These are phyloP conservation scores for Acronicta psi DNA, from an alignment of 2,888 invertebrate species.

Conservation along the genomic window DNA sequence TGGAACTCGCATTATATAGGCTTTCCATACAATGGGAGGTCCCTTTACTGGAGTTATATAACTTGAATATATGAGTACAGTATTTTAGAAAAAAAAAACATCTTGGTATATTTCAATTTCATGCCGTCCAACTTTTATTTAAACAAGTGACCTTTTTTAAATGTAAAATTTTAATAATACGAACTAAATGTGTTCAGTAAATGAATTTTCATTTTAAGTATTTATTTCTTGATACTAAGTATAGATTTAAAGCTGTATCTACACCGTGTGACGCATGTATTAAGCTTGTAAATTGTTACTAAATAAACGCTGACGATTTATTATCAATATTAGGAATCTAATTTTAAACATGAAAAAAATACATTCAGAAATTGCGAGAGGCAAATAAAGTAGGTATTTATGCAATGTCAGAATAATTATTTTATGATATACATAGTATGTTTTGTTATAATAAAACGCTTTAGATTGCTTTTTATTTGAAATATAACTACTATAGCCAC, in stretches of 20 bases:
- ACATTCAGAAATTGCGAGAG: too few species aligned
- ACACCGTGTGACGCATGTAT: constrained; percentile 31
- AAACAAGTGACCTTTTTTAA: constrained; percentile 71
- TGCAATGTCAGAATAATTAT: too few species aligned
- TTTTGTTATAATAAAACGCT: too few species aligned
- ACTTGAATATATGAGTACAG: too few species aligned
- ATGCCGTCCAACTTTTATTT: constrained; percentile 75
- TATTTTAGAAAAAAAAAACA: constrained; percentile 26
- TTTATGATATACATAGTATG: too few species aligned
- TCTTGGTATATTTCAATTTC: constrained; percentile 47
- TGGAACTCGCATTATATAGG: too few species aligned
- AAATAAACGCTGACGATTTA: constrained; percentile 13
- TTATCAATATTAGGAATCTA: background rate
- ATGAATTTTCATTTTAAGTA: constrained; percentile 48
- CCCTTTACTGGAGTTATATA: too few species aligned
- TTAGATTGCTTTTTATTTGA: too few species aligned
- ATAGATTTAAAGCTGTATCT: constrained; percentile 27
- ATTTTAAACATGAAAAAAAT: too few species aligned
- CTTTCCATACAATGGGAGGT: too few species aligned
- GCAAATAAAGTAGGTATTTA: too few species aligned
- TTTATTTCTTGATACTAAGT: constrained; percentile 32
- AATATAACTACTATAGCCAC: too few species aligned
- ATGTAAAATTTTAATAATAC: constrained; percentile 61
- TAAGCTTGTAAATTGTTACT: constrained; percentile 25
- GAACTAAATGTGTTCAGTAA: constrained; percentile 77